A percentile compares a stretch with the other conserved stretches of the same genome.
Conservation (phyloP, 1,140 invertebrate genomes). For the Drosophila erecta region DNA sequence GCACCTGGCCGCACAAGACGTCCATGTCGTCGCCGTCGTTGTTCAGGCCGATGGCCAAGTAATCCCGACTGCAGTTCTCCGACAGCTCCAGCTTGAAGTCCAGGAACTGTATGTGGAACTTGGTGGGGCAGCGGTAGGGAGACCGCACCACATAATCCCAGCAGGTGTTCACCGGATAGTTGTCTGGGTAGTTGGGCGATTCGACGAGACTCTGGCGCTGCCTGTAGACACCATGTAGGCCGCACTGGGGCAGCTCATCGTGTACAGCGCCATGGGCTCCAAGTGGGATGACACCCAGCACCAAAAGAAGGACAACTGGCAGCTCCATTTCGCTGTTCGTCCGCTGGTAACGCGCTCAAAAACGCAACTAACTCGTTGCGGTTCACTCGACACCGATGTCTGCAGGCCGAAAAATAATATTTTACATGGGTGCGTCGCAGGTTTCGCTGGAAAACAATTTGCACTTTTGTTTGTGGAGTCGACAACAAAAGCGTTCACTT, state of each 20-base stretch:
- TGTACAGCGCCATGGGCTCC: constrained; percentile 48
- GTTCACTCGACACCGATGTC: constrained; percentile 9
- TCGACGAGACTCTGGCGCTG: constrained; percentile 81
- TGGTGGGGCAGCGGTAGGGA: constrained; percentile 85
- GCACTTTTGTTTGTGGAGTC: constrained; percentile 70
- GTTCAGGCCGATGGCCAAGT: constrained; percentile 83
- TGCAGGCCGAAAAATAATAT: constrained; percentile 28
- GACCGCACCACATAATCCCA: constrained; percentile 86
- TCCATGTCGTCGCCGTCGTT: constrained; percentile 79
- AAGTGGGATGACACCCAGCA: constrained; percentile 11
- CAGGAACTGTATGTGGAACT: constrained; percentile 86
- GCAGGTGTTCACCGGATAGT: constrained; percentile 84
- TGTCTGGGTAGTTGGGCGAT: constrained; percentile 86
- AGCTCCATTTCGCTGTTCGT: constrained; percentile 25
- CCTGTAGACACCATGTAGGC: constrained; percentile 68
- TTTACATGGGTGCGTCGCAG: constrained; percentile 49
- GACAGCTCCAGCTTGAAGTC: constrained; percentile 86
- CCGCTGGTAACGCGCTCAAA: constrained; percentile 40
- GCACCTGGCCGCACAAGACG: constrained; percentile 85
- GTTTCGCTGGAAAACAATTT: constrained; percentile 68
- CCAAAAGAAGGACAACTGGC: constrained; percentile 1
- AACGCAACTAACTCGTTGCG: constrained; percentile 59
- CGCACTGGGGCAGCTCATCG: constrained; percentile 73
- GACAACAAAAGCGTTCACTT: constrained; percentile 68
- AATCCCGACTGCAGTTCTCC: constrained; percentile 85